Percentiles rank a stretch among this genome's conserved stretches.
Conservation (phyloP, 2,888 invertebrate genomes). For the Bimastos eiseni region DNA sequence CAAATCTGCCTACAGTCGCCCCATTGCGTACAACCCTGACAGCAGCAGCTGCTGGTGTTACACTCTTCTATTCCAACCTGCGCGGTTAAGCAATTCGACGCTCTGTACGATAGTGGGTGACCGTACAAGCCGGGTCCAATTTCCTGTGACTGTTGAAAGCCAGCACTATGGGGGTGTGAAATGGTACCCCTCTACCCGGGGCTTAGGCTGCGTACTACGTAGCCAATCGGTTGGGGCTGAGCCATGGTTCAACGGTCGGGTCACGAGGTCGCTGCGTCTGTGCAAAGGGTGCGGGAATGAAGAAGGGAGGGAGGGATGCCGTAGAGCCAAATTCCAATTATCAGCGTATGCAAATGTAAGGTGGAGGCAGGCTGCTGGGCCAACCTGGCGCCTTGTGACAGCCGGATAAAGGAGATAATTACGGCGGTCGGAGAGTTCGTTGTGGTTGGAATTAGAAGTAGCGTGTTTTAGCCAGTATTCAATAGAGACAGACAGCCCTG, state of each 20-base stretch:
- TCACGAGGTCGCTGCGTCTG: slow-evolving; percentile 6
- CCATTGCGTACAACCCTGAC: not conserved
- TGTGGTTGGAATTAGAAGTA: not conserved
- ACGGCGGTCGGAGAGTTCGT: not conserved
- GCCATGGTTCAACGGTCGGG: not conserved
- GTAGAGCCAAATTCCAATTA: not conserved
- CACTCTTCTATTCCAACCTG: not conserved
- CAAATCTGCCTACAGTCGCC: not conserved
- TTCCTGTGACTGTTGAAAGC: not conserved
- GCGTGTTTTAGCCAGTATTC: not conserved
- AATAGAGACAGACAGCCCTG: not conserved
- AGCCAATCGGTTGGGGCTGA: not conserved
- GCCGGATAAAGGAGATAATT: slow-evolving; percentile 13
- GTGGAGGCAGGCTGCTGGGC: not conserved
- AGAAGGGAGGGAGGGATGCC: not conserved
- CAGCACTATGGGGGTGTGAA: not conserved
- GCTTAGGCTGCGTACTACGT: not conserved
- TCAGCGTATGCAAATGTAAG: not conserved
- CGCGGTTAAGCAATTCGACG: not conserved
- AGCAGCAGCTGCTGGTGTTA: not conserved
- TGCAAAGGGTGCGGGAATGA: not conserved
- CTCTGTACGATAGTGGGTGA: not conserved
- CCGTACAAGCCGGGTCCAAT: not conserved
- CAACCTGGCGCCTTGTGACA: not conserved
- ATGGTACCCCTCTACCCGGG: not conserved